Conservation (phyloP, 2,113 vertebrate species). For the Hystrix cristata region DNA sequence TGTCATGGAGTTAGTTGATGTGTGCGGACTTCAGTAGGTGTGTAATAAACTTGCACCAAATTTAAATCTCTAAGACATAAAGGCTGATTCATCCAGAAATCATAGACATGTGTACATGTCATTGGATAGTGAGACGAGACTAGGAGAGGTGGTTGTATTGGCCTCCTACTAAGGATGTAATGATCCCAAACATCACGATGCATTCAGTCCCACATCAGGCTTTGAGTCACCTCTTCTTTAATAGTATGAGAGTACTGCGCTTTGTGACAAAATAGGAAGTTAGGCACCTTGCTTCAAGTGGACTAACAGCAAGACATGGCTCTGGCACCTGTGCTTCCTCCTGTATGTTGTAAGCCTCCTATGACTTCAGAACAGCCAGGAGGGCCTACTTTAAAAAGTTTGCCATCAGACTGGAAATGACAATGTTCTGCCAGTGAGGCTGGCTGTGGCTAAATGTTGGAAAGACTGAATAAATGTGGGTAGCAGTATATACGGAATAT, state of each 20-base stretch:
- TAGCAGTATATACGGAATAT: neutral
- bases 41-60: neutral
- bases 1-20: neutral
- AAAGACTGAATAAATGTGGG: neutral
- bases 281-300: neutral
- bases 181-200: neutral
- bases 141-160: neutral
- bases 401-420: neutral
- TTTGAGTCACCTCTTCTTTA: neutral
- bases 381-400: neutral
- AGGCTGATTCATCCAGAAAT: neutral
- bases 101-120: neutral
- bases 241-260: neutral
- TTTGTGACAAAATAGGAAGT: neutral
- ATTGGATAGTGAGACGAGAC: neutral
- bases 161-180: neutral
- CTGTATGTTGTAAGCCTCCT: neutral
- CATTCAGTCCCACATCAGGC: neutral
- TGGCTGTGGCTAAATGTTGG: neutral
- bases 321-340: neutral
- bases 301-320: neutral
- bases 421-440: neutral
- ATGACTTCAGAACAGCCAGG: neutral
- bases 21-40: neutral
- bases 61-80: neutral